Percentiles rank a stretch among this genome's conserved stretches.
Evolutionary conservation across 2,113 vertebrate species (phyloP).

Genomic region (Fulica atra): DNA sequence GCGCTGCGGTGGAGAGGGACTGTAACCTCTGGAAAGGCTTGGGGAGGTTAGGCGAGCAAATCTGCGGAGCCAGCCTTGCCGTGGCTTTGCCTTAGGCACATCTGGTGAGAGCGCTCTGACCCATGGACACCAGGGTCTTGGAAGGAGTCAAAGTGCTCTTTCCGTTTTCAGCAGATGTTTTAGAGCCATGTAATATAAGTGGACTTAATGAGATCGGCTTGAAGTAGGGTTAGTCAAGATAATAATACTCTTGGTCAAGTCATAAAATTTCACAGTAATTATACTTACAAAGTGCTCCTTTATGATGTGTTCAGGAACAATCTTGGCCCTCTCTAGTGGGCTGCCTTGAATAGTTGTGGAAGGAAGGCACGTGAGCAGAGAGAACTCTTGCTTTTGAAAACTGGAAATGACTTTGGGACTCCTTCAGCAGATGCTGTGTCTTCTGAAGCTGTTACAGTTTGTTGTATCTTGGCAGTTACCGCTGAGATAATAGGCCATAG

Average conservation of each 20-base stretch:
- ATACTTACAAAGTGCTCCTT: not conserved
- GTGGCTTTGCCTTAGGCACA: fast-evolving
- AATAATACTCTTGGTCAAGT: not conserved
- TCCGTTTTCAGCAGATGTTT: not conserved
- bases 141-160: not conserved
- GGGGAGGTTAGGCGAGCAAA: not conserved
- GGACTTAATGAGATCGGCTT: not conserved
- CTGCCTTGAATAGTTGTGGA: not conserved
- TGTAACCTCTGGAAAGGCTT: not conserved
- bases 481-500: slow-evolving; percentile 5
- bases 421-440: not conserved
- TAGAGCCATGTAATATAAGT: not conserved
- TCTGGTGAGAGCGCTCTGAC: not conserved
- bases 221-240: not conserved
- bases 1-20: fast-evolving
- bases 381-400: not conserved
- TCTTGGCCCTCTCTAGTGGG: not conserved
- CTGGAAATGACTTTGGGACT: not conserved
- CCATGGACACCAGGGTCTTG: not conserved
- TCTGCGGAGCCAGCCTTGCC: not conserved
- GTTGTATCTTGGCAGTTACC: not conserved
- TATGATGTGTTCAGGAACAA: not conserved
- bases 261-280: not conserved
- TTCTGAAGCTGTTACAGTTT: not conserved
- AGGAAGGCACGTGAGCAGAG: not conserved